phyloP scores from a whole-genome alignment of 2,797 vertebrate genomes.

The Triplophysa bombifrons region DNA sequence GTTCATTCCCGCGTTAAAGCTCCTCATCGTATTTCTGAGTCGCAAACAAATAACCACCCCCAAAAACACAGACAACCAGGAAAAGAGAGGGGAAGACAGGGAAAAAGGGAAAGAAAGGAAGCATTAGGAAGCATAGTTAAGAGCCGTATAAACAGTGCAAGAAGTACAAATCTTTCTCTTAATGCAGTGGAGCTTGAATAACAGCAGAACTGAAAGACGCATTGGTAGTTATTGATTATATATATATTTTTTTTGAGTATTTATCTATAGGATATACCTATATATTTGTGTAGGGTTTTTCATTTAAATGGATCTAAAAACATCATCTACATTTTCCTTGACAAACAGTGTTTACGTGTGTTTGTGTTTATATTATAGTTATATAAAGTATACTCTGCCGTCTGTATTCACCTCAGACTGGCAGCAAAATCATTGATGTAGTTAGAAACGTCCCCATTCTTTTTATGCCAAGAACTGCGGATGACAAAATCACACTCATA shows the following conservation, averaged over 20 bases:
- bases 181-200: not conserved
- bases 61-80: constrained; percentile 34
- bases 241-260: no score
- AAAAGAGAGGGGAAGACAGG: constrained; percentile 23
- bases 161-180: not conserved
- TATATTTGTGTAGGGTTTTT: no score
- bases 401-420: constrained; percentile 80
- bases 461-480: constrained; percentile 83
- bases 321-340: constrained; percentile 9
- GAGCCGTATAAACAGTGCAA: constrained; percentile 1
- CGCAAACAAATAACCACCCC: constrained; percentile 20
- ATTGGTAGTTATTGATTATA: no score
- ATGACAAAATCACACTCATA: constrained; percentile 72
- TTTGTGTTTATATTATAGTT: constrained; percentile 11
- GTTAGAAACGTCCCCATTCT: constrained; percentile 82
- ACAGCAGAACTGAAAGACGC: not conserved
- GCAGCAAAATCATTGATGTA: constrained; percentile 83
- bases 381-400: not conserved
- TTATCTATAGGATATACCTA: no score
- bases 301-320: no score
- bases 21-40: constrained; percentile 92
- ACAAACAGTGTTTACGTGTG: constrained; percentile 18
- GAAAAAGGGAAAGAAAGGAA: constrained; percentile 22
- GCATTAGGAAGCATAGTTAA: constrained; percentile 27
- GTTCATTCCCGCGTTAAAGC: constrained; percentile 92